Conservation (phyloP, 2,113 vertebrate genomes). For the Bathybates hornii region DNA sequence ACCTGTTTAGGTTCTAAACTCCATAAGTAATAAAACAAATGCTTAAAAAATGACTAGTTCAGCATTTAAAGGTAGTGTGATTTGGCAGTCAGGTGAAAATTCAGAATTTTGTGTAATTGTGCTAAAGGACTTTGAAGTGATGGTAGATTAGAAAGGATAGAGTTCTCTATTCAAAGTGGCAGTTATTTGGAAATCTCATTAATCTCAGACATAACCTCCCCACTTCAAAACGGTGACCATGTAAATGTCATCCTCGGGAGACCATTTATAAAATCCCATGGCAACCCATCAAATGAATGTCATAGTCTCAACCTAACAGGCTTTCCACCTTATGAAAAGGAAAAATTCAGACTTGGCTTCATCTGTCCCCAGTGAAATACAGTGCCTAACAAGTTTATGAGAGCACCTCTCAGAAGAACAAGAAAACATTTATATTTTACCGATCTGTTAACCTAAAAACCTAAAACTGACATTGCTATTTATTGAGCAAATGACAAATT, state of each 20-base stretch:
- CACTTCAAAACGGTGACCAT: not conserved
- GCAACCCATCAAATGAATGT: not conserved
- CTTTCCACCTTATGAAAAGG: not conserved
- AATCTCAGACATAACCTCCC: not conserved
- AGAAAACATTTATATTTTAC: not conserved
- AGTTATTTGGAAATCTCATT: not conserved
- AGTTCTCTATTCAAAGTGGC: not conserved
- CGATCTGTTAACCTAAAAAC: not conserved
- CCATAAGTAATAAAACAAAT: not conserved
- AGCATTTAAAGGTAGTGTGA: not conserved
- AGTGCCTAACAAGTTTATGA: not conserved
- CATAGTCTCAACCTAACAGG: not conserved
- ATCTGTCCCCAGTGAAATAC: not conserved
- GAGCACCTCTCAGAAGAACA: not conserved
- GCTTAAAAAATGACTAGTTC: not conserved
- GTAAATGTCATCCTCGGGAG: not conserved
- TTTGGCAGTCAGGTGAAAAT: not conserved
- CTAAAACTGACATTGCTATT: not conserved
- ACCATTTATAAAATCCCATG: not conserved
- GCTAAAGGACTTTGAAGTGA: not conserved
- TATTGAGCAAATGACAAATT: not conserved
- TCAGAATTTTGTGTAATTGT: not conserved
- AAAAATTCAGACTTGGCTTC: not conserved
- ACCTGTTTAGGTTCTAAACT: not conserved
- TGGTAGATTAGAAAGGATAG: not conserved